These are phyloP conservation scores for Rhagonycha lutea DNA, from an alignment of 2,888 invertebrate species.

Conservation along the genomic window DNA sequence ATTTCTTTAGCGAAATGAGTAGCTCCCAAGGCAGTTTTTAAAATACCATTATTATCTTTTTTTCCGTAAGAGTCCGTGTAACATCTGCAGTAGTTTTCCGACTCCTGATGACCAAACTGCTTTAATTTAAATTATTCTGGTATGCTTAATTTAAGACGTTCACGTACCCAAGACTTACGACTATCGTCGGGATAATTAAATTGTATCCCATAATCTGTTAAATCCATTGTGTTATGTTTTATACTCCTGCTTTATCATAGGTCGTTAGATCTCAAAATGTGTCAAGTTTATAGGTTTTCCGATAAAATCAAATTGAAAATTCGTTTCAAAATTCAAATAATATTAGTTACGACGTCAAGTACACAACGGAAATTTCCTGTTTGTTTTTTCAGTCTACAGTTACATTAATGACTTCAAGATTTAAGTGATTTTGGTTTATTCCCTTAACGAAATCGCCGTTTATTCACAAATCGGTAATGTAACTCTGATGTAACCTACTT, in stretches of 20 bases:
- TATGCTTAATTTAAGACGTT: background rate
- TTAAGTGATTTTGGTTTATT: background rate
- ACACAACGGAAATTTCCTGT: background rate
- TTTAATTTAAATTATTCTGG: too few species aligned
- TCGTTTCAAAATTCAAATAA: background rate
- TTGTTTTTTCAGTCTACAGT: background rate
- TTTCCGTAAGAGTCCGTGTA: too few species aligned
- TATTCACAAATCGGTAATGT: background rate
- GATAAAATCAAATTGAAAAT: background rate
- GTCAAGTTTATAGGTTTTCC: background rate
- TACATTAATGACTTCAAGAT: background rate
- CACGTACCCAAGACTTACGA: background rate
- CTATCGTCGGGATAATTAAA: background rate
- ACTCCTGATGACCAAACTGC: too few species aligned
- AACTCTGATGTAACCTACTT: background rate
- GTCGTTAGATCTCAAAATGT: background rate
- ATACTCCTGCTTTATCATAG: background rate
- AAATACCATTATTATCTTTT: too few species aligned
- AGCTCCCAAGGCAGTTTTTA: background rate
- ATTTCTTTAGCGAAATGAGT: background rate
- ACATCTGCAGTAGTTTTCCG: too few species aligned
- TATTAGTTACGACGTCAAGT: background rate
- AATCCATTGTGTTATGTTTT: background rate
- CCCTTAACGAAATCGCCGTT: background rate
- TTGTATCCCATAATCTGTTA: background rate